Percentiles rank a stretch among this genome's conserved stretches.
Conservation (phyloP, 2,113 vertebrate genomes). For the Paradoxurus hermaphroditus region DNA sequence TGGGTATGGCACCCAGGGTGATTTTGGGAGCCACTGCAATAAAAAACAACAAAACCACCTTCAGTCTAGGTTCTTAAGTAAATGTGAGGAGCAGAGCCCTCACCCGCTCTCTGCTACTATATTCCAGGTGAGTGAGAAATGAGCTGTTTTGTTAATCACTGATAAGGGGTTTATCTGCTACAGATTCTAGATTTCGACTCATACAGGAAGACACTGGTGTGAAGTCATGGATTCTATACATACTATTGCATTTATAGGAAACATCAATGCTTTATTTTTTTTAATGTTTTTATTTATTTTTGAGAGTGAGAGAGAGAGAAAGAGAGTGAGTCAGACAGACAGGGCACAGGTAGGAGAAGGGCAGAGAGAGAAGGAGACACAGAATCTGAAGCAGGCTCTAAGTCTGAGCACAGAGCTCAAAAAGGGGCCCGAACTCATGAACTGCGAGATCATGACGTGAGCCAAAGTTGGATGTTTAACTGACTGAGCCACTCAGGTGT, state of each 20-base stretch:
- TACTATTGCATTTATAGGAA: not conserved
- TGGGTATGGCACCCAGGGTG: not conserved
- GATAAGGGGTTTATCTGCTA: not conserved
- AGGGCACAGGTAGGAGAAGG: too few relatives aligned
- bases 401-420: too few relatives aligned
- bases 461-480: too few relatives aligned
- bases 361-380: too few relatives aligned
- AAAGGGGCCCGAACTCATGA: too few relatives aligned
- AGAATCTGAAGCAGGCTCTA: too few relatives aligned
- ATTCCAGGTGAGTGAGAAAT: not conserved
- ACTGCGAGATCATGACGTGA: too few relatives aligned
- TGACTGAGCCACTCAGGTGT: too few relatives aligned
- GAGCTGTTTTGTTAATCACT: not conserved
- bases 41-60: not conserved
- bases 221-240: not conserved
- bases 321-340: too few relatives aligned
- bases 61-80: not conserved
- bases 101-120: not conserved
- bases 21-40: too few relatives aligned
- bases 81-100: not conserved
- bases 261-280: not conserved
- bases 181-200: not conserved
- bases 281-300: too few relatives aligned
- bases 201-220: not conserved
- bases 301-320: too few relatives aligned